Conservation (phyloP, 2,888 invertebrate species). For the Muschampia plurimacula region DNA sequence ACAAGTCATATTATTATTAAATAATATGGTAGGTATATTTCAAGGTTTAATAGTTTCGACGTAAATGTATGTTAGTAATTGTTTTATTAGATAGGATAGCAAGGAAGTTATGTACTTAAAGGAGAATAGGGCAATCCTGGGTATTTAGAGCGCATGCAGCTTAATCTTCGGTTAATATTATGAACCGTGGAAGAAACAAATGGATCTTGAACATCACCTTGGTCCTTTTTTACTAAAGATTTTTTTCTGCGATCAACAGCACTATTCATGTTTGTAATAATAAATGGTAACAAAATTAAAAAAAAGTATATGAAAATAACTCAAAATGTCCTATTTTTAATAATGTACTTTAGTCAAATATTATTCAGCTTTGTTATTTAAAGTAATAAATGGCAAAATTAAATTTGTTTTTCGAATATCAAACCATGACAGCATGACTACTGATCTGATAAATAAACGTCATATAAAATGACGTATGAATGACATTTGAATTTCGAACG, state of each 20-base stretch:
- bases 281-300: constrained; percentile 19
- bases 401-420: neutral
- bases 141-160: constrained; percentile 58
- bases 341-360: neutral
- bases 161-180: constrained; percentile 62
- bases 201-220: constrained; percentile 78
- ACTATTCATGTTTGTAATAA: constrained; percentile 54
- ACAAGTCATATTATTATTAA: neutral
- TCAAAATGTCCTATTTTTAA: neutral
- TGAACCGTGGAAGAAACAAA: constrained; percentile 71
- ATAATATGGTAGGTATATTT: neutral
- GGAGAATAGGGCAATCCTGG: constrained; percentile 64
- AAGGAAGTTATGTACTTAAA: constrained; percentile 66
- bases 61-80: neutral
- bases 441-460: neutral
- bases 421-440: neutral
- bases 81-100: constrained; percentile 40
- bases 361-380: neutral
- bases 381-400: constrained; percentile 5
- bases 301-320: constrained; percentile 2
- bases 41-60: neutral
- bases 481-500: neutral
- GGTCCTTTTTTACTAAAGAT: constrained; percentile 46
- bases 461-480: neutral
- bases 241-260: constrained; percentile 53